Evolutionary conservation across 2,113 vertebrate species (phyloP), one percentile per base, ranked within the genome.

Genomic region (Argyrosomus japonicus): DNA sequence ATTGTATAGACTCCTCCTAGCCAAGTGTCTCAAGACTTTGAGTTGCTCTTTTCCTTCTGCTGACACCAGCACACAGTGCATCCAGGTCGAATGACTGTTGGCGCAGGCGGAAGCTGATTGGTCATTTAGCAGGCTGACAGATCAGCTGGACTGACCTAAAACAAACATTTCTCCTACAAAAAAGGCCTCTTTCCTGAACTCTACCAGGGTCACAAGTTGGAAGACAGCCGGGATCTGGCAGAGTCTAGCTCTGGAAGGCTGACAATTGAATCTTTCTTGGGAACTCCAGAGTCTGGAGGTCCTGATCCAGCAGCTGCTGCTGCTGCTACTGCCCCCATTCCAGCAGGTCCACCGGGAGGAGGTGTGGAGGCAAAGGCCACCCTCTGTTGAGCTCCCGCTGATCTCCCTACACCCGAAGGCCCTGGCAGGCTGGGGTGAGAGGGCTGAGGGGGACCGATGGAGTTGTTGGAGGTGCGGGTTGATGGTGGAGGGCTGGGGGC

Each of bases 161-260:
- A 88, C 87, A 69, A 89, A 93, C 92, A 86, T 84, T 89, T 88
- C 81, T 90, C 90, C 85, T 90, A 91, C 90, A 90, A 92, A 92
- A 93, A 94, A 94, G 93, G 94, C 92, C 90, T 94, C 90, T 87
- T 90, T 92, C 88, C 91, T 77, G 70, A 92, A 92, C 89, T 90
- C 78, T 84, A 92, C 92, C 87, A 94, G 94, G 96, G 97, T 99
- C 98, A 99, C 97, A 99, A 98, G 93, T 98, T 98, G 95, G 97
- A 98, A 81, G 98, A 97, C 79, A 99, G 96, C 95, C 97, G 95
- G 80, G 97, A 96, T 95, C 96, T 97, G 90, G 96, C 94, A 12
- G 96, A 95, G 96, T 99, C 97, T 93, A 94, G 96, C 80, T 97
- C 97, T 21, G 97, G 96, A 75, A 96, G 95, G 92, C 97, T 96